Percentiles rank a stretch among this genome's conserved stretches.
These are phyloP conservation scores for Drosophila macrothrix DNA, from an alignment of 2,888 invertebrate species.

Conservation along the genomic window DNA sequence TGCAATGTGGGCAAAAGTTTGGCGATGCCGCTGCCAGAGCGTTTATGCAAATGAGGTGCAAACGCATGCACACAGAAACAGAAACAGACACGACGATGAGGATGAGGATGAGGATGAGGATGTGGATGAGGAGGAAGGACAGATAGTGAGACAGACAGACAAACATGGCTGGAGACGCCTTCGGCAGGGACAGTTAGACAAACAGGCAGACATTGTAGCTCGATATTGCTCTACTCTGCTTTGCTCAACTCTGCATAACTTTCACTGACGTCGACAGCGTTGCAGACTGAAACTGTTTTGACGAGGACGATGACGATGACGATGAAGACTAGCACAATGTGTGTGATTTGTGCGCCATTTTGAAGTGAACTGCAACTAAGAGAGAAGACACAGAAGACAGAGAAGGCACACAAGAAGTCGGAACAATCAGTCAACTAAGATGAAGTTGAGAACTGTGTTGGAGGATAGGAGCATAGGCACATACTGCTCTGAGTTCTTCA, in stretches of 20 bases:
- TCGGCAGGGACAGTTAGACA: constrained; percentile 58
- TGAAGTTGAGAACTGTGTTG: constrained; percentile 21
- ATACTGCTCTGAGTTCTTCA: neutral
- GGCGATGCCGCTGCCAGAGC: constrained; percentile 75
- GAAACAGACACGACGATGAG: constrained; percentile 23
- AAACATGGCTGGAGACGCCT: constrained; percentile 58
- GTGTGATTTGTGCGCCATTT: constrained; percentile 48
- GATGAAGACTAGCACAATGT: constrained; percentile 45
- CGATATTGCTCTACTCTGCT: neutral
- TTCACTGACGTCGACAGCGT: constrained; percentile 60
- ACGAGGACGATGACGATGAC: constrained; percentile 1
- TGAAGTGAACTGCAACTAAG: constrained; percentile 23
- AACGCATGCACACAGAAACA: constrained; percentile 68
- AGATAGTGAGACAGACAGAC: constrained; percentile 27
- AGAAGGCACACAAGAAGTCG: constrained; percentile 4
- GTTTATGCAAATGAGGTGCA: constrained; percentile 79
- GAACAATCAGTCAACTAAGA: constrained; percentile 25
- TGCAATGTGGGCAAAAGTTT: constrained; percentile 81
- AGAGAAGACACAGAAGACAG: neutral
- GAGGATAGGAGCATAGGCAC: neutral
- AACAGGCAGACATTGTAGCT: constrained; percentile 70
- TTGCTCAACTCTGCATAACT: constrained; percentile 58
- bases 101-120: neutral
- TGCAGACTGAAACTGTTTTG: constrained; percentile 6
- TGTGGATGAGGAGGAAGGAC: neutral